Conservation (phyloP, 2,113 vertebrate species). For the Heptranchias perlo region DNA sequence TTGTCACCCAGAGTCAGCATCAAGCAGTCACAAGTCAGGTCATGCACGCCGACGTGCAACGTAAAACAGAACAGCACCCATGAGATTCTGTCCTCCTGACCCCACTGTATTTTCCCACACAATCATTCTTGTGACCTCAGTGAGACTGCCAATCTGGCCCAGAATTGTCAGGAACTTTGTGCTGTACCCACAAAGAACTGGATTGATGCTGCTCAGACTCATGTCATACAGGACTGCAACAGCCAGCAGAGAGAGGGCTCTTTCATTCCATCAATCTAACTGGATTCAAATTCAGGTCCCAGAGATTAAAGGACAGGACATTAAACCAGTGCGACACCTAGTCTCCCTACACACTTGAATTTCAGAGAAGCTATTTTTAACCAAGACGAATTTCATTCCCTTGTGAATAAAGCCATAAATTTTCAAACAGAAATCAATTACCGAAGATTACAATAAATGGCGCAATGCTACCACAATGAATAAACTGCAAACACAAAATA, state of each 20-base stretch:
- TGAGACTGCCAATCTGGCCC: too few relatives aligned
- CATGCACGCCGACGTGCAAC: background rate
- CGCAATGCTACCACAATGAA: background rate
- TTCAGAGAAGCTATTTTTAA: background rate
- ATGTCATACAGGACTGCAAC: background rate
- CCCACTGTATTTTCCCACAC: background rate
- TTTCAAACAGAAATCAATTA: background rate
- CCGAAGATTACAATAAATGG: background rate
- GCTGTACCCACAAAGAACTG: too few relatives aligned
- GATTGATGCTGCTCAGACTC: background rate
- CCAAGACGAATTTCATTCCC: background rate
- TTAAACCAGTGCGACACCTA: background rate
- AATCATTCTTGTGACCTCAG: background rate
- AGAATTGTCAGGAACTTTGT: background rate
- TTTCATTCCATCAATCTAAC: background rate
- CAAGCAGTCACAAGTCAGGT: background rate
- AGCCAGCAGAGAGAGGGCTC: background rate
- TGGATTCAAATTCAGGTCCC: background rate
- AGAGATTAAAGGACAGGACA: background rate
- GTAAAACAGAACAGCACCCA: background rate
- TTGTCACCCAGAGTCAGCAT: background rate
- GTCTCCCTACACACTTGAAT: background rate
- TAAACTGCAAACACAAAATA: background rate
- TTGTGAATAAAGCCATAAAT: background rate
- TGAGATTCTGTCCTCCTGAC: background rate